These are phyloP conservation scores for Edolisoma coerulescens DNA, from an alignment of 2,113 vertebrate species.

Conservation along the genomic window DNA sequence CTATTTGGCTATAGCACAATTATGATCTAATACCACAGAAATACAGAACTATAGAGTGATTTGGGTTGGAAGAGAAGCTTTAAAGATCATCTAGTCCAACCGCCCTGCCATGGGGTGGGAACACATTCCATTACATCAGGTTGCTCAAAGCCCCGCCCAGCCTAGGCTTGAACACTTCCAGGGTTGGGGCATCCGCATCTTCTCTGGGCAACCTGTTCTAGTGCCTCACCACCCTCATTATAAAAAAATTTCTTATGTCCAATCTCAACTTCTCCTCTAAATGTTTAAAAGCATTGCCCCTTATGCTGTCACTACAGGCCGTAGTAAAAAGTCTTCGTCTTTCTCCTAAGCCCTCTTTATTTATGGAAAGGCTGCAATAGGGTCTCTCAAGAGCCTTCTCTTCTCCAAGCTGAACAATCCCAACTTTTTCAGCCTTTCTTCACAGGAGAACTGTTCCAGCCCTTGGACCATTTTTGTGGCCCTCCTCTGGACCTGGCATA, in stretches of 20 bases:
- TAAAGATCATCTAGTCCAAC: background rate
- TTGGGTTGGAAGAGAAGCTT: background rate
- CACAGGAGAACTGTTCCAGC: background rate
- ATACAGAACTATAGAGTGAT: background rate
- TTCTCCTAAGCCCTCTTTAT: background rate
- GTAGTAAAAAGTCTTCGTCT: background rate
- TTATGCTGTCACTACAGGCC: background rate
- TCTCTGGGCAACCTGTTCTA: background rate
- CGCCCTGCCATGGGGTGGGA: background rate
- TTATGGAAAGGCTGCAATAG: background rate
- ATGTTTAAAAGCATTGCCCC: accelerated
- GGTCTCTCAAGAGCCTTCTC: background rate
- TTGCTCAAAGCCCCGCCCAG: background rate
- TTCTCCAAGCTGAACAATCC: background rate
- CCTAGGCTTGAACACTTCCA: background rate
- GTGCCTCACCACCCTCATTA: background rate
- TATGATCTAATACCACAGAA: background rate
- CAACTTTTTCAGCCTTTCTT: background rate
- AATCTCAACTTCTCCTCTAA: background rate
- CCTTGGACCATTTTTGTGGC: background rate
- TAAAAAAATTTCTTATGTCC: background rate
- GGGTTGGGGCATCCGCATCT: accelerated
- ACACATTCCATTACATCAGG: background rate
- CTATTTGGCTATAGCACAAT: background rate
- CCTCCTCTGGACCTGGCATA: background rate